phyloP scores from a whole-genome alignment of 2,888 invertebrate genomes.

The Metallyticus violacea region DNA sequence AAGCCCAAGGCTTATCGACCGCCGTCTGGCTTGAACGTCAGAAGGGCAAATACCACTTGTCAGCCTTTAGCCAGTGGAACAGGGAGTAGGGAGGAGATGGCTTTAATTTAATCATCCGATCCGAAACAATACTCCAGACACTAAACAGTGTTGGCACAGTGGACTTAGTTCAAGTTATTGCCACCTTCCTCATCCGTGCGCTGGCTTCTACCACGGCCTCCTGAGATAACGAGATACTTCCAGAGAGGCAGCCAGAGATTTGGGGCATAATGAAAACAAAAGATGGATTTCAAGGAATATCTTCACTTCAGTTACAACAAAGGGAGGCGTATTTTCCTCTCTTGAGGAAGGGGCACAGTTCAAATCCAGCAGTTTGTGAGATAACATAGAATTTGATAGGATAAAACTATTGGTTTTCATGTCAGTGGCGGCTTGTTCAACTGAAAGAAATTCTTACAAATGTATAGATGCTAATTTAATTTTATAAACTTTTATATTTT shows the following conservation, averaged over 20 bases:
- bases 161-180: background rate
- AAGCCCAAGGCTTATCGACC: background rate
- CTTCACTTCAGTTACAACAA: background rate
- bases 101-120: background rate
- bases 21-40: background rate
- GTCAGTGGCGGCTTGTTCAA: no score
- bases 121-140: background rate
- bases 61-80: no score
- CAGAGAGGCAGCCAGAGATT: background rate
- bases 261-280: background rate
- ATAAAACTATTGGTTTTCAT: no score
- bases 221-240: background rate
- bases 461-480: no score
- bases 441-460: no score
- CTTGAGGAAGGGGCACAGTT: background rate
- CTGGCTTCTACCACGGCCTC: background rate
- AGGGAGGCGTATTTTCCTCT: background rate
- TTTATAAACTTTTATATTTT: no score
- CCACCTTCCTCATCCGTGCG: no score
- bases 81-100: background rate
- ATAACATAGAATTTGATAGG: no score
- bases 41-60: background rate
- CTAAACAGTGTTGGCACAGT: no score
- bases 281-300: background rate
- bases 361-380: no score